These are phyloP conservation scores for Ophion obscuratus DNA, from an alignment of 2,888 invertebrate genomes.

Conservation along the genomic window DNA sequence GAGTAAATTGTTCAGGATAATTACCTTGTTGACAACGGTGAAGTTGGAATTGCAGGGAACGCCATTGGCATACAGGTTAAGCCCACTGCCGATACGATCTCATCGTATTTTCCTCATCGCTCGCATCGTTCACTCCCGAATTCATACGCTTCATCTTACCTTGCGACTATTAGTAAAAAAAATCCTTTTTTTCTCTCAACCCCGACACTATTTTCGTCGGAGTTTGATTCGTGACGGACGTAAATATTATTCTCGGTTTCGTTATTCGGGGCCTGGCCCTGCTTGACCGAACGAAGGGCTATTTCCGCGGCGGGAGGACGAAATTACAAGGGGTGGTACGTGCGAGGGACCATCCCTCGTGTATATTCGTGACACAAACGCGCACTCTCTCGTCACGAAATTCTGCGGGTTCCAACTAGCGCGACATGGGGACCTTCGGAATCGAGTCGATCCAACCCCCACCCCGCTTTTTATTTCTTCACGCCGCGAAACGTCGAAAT, in stretches of 20 bases:
- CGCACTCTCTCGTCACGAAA: slow-evolving; percentile 26
- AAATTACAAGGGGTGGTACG: slow-evolving; percentile 41
- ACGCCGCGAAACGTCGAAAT: not conserved
- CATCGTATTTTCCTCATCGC: slow-evolving; percentile 44
- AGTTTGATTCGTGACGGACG: slow-evolving; percentile 21
- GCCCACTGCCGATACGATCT: slow-evolving; percentile 44
- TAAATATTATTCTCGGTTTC: slow-evolving; percentile 38
- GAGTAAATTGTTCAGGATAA: not conserved
- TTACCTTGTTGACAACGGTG: slow-evolving; percentile 59
- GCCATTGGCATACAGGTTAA: slow-evolving; percentile 65
- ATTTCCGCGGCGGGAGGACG: slow-evolving; percentile 51
- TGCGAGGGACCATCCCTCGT: slow-evolving; percentile 20
- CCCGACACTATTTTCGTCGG: slow-evolving; percentile 6
- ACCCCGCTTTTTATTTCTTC: not conserved
- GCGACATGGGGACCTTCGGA: slow-evolving; percentile 29
- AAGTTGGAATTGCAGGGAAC: slow-evolving; percentile 54
- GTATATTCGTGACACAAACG: slow-evolving; percentile 24
- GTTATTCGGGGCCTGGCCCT: not conserved
- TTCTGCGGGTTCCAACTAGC: slow-evolving; percentile 22
- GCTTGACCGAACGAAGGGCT: slow-evolving; percentile 27
- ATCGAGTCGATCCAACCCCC: slow-evolving; percentile 21
- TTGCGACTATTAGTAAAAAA: not conserved
- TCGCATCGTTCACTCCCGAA: slow-evolving; percentile 19
- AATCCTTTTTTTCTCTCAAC: not conserved
- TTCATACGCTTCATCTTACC: slow-evolving; percentile 27